These are phyloP conservation scores for Laterallus jamaicensis DNA, from an alignment of 2,113 vertebrate genomes.

Conservation along the genomic window DNA sequence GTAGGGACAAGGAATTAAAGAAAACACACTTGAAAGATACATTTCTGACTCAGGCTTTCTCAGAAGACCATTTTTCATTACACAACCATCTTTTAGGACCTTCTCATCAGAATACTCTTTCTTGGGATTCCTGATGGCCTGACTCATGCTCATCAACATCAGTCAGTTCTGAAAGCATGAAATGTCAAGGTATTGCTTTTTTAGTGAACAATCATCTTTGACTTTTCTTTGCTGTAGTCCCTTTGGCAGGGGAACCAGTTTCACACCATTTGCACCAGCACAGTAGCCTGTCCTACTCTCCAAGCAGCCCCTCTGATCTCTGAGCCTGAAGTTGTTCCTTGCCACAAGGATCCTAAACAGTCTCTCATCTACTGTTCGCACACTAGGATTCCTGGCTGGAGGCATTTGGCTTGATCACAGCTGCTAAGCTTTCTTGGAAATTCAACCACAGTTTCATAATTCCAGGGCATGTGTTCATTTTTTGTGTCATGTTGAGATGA, in stretches of 20 bases:
- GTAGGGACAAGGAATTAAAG: not conserved
- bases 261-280: not conserved
- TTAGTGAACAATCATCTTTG: not conserved
- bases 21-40: not conserved
- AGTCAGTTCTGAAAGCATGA: not conserved
- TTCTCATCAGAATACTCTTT: not conserved
- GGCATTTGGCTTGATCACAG: slow-evolving; percentile 25
- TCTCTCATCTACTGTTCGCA: not conserved
- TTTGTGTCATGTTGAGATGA: slow-evolving; percentile 1
- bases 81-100: not conserved
- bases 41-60: not conserved
- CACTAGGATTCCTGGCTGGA: slow-evolving; percentile 24
- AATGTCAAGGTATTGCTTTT: not conserved
- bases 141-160: not conserved
- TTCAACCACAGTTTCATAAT: slow-evolving; percentile 52
- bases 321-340: not conserved
- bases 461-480: slow-evolving; percentile 14
- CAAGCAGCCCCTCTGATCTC: not conserved
- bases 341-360: not conserved
- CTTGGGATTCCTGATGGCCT: not conserved
- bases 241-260: not conserved
- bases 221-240: not conserved
- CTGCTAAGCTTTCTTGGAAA: slow-evolving; percentile 62
- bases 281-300: not conserved
- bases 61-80: not conserved